Evolutionary conservation across 2,888 invertebrate species (phyloP).

Genomic region (Luffia ferchaultella): DNA sequence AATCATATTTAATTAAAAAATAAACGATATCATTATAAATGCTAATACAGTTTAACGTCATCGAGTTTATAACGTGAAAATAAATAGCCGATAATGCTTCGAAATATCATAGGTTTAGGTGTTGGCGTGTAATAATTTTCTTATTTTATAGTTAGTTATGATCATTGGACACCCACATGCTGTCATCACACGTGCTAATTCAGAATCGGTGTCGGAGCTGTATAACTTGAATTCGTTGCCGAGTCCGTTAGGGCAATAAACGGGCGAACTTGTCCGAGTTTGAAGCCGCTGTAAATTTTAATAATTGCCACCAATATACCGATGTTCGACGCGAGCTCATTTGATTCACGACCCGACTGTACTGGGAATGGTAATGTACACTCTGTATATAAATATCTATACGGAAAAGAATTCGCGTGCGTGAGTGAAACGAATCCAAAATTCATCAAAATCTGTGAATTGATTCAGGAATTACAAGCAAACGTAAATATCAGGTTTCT

Average conservation of each 20-base stretch:
- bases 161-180: background rate
- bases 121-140: background rate
- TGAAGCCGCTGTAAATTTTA: slow-evolving; percentile 31
- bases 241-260: slow-evolving; percentile 20
- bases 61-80: background rate
- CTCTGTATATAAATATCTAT: too few species aligned
- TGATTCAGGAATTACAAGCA: too few species aligned
- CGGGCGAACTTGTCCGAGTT: slow-evolving; percentile 20
- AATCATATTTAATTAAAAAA: background rate
- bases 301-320: slow-evolving; percentile 33
- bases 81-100: background rate
- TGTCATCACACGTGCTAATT: too few species aligned
- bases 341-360: slow-evolving; percentile 20
- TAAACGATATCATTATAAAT: background rate
- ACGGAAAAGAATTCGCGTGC: too few species aligned
- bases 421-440: too few species aligned
- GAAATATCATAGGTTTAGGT: background rate
- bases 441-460: too few species aligned
- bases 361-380: slow-evolving; percentile 18
- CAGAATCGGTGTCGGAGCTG: background rate
- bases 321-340: slow-evolving; percentile 1
- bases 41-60: background rate
- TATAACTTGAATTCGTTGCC: background rate
- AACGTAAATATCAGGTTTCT: too few species aligned
- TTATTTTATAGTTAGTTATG: background rate